These are phyloP conservation scores for Hucho hucho DNA, from an alignment of 2,113 vertebrate species.

Conservation along the genomic window DNA sequence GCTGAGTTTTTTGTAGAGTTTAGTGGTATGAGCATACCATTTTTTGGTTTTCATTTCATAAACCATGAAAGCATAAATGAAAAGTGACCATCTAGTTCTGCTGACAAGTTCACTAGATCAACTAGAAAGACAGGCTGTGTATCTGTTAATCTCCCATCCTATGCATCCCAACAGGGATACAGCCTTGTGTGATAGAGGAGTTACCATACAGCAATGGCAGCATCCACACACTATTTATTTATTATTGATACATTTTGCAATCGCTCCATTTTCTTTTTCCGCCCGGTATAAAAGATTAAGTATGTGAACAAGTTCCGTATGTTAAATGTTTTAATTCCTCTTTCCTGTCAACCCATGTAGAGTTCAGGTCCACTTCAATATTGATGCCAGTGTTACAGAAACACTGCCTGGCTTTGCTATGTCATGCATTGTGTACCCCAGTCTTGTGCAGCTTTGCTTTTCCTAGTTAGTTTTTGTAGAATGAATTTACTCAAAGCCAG, in stretches of 20 bases:
- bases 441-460: neutral
- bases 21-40: too few species aligned
- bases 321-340: slow-evolving; percentile 39
- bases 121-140: neutral
- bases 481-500: neutral
- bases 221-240: slow-evolving; percentile 51
- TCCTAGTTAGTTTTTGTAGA: neutral
- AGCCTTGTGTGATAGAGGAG: slow-evolving; percentile 34
- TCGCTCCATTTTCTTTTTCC: slow-evolving; percentile 41
- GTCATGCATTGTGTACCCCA: neutral
- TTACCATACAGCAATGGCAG: slow-evolving; percentile 29
- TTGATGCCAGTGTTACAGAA: slow-evolving; percentile 39
- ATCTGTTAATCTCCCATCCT: neutral
- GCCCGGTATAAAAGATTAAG: slow-evolving; percentile 51
- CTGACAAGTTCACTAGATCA: neutral
- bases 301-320: slow-evolving; percentile 39
- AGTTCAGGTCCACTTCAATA: slow-evolving; percentile 40
- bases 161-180: neutral
- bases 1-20: too few species aligned
- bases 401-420: slow-evolving; percentile 29
- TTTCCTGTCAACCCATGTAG: slow-evolving; percentile 10
- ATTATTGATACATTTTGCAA: slow-evolving; percentile 60
- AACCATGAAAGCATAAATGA: too few species aligned
- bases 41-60: neutral
- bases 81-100: too few species aligned